Evolutionary conservation across 1,140 invertebrate species (phyloP).

Genomic region (Drosophila melanogaster): Release_6_plus_ISO1_MT NC_004354.4:12429501-12430000

Average conservation of each 20-base stretch:
- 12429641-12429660: constrained; percentile 63
- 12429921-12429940: neutral
- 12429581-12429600: too few relatives aligned
- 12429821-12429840: constrained; percentile 20
- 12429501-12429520: constrained; percentile 80
- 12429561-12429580: constrained; percentile 63
- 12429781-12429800: constrained; percentile 38
- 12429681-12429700: constrained; percentile 66
- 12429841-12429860: constrained; percentile 14
- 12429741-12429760: too few relatives aligned
- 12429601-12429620: too few relatives aligned
- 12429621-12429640: constrained; percentile 38
- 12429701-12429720: constrained; percentile 21
- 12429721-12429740: neutral
- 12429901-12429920: constrained; percentile 32
- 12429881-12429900: constrained; percentile 30
- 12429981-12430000: too few relatives aligned
- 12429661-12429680: constrained; percentile 62
- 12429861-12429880: neutral
- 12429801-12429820: constrained; percentile 8
- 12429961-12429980: neutral
- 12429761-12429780: constrained; percentile 9
- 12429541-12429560: constrained; percentile 81
- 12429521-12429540: constrained; percentile 80
- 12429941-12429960: neutral